Percentiles rank a stretch among this genome's conserved stretches.
Conservation (phyloP, 1,140 invertebrate species). For the Drosophila mayri region DNA sequence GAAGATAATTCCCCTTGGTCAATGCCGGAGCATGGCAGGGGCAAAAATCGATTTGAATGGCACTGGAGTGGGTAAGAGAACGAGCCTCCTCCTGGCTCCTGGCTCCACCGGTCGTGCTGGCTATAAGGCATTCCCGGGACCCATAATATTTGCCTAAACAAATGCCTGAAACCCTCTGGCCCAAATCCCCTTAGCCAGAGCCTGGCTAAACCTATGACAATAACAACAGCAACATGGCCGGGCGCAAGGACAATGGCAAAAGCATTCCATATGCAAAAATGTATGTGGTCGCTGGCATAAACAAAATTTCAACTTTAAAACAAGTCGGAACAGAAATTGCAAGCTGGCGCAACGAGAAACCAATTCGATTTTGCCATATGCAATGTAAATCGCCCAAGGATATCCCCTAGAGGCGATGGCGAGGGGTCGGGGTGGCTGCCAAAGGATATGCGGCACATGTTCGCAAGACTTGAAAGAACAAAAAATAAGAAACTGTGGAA, state of each 20-base stretch:
- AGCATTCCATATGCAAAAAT: slow-evolving; percentile 53
- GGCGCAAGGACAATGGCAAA: slow-evolving; percentile 38
- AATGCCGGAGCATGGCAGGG: slow-evolving; percentile 8
- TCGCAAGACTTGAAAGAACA: slow-evolving; percentile 15
- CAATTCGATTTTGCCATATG: slow-evolving; percentile 63
- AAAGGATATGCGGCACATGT: slow-evolving; percentile 35
- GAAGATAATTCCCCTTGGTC: slow-evolving; percentile 19
- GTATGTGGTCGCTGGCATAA: slow-evolving; percentile 49
- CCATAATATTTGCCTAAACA: slow-evolving; percentile 56
- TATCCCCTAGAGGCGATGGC: slow-evolving; percentile 8
- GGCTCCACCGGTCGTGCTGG: slow-evolving; percentile 19
- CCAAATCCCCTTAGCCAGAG: slow-evolving; percentile 16
- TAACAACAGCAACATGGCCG: slow-evolving; percentile 10
- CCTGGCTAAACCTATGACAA: slow-evolving; percentile 28
- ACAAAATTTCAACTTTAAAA: slow-evolving; percentile 59
- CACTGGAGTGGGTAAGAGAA: slow-evolving; percentile 1
- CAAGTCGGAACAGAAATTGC: slow-evolving; percentile 46
- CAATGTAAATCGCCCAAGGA: slow-evolving; percentile 48
- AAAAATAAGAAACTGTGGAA: slow-evolving; percentile 29
- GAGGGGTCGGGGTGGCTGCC: not conserved
- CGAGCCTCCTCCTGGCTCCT: slow-evolving; percentile 3
- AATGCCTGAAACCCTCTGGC: slow-evolving; percentile 29
- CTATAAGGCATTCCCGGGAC: slow-evolving; percentile 46
- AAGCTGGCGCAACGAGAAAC: slow-evolving; percentile 49
- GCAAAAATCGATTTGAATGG: slow-evolving; percentile 34